Base-by-base conservation (phyloP, 1,140 invertebrate genomes). In the Grapholita molesta region DNA sequence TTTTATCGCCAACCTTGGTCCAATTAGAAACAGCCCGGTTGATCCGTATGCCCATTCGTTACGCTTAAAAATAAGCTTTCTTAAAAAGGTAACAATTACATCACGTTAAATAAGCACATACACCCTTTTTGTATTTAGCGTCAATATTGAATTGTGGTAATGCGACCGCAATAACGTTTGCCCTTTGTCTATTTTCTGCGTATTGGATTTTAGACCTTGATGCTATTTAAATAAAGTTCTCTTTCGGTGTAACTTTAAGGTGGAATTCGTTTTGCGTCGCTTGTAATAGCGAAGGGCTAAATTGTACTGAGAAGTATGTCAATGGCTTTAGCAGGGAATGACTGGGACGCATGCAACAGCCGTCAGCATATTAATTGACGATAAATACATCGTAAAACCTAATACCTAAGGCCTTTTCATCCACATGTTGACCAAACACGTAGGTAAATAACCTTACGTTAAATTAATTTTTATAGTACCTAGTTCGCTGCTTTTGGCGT, bases 341-440 rank as follows among this genome's bases (percentile, higher is more conserved):
- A 18, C 42, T 21, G 15, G 42, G 42, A 48, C 42, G 9, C 42
- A 48, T 48, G 42, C 42, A 2, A 48, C 6, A 21, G 42, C 42
- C 15, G 42, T 48, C 18, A 9, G 18, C 8, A 48, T 48, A 18
- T 21, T 15, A 48, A 48, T 48, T 48, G 42, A 15, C 42, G 6
- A 21, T 48, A 48, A 48, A 48, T 48, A 48, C 42, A 48, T 48
- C 42, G 42, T 48, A 48, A 48, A 48, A 48, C n/a, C n/a, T n/a
- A n/a, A n/a, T n/a, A n/a, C n/a, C n/a, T n/a, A n/a, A n/a, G n/a
- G n/a, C n/a, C n/a, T n/a, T n/a, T n/a, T n/a, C n/a, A n/a, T n/a
- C n/a, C n/a, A n/a, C n/a, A n/a, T n/a, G n/a, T n/a, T n/a, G n/a
- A n/a, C n/a, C n/a, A n/a, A n/a, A n/a, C n/a, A n/a, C n/a, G n/a